A percentile compares a stretch with the other conserved stretches of the same genome.
These are phyloP conservation scores for Urocolius indicus DNA, from an alignment of 2,113 vertebrate species.

Conservation along the genomic window DNA sequence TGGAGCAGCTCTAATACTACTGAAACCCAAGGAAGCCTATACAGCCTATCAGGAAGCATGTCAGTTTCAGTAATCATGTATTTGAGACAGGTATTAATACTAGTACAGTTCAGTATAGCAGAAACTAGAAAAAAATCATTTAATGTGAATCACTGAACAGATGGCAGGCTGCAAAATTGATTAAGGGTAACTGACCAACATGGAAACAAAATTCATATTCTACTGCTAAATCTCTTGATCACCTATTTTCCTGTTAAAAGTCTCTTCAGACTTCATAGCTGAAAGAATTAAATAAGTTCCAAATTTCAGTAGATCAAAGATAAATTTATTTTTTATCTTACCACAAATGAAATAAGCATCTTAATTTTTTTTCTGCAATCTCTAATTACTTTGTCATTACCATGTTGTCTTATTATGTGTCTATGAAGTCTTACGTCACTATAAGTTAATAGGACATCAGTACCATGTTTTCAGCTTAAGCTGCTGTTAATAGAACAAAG, in stretches of 20 bases:
- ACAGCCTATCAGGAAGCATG: not conserved
- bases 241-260: not conserved
- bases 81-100: not conserved
- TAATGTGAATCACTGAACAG: not conserved
- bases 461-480: not conserved
- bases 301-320: not conserved
- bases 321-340: not conserved
- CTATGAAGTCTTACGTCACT: not conserved
- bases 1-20: not conserved
- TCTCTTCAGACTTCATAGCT: not conserved
- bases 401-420: not conserved
- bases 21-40: not conserved
- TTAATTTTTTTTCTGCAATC: not conserved
- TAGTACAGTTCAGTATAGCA: not conserved
- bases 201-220: not conserved
- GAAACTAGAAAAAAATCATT: not conserved
- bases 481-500: not conserved
- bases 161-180: not conserved
- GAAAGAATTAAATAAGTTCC: not conserved
- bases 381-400: not conserved
- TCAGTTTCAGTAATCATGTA: not conserved
- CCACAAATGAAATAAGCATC: not conserved
- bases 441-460: not conserved
- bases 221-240: not conserved
- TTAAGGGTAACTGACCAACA: not conserved